phyloP scores from a whole-genome alignment of 2,888 invertebrate species.

The Hydrotaea cyrtoneurina region DNA sequence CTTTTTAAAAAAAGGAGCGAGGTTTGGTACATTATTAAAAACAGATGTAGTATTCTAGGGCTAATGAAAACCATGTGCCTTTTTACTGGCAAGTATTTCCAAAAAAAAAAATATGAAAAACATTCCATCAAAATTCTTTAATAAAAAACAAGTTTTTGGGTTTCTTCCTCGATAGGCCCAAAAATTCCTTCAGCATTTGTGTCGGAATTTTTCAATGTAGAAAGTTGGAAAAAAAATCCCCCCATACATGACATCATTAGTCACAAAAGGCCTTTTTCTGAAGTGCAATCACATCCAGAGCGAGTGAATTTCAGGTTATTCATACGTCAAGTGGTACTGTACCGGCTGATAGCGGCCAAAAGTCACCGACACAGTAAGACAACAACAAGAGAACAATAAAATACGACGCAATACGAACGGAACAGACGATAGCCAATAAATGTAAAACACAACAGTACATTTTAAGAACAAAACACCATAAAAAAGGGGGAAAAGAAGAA shows the following conservation, averaged over 20 bases:
- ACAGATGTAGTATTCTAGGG: too few species aligned
- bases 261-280: neutral
- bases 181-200: too few species aligned
- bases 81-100: too few species aligned
- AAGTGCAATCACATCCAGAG: neutral
- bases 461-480: constrained; percentile 34
- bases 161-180: too few species aligned
- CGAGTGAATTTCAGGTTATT: constrained; percentile 60
- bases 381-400: constrained; percentile 12
- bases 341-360: neutral
- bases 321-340: constrained; percentile 60
- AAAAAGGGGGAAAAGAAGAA: constrained; percentile 52
- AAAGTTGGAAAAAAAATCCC: too few species aligned
- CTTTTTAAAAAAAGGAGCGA: too few species aligned
- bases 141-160: too few species aligned
- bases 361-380: neutral
- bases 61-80: too few species aligned
- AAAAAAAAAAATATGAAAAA: too few species aligned
- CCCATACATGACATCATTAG: neutral
- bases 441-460: neutral
- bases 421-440: constrained; percentile 3
- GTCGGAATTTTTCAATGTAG: too few species aligned
- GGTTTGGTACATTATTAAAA: too few species aligned
- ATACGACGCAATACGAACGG: constrained; percentile 47
- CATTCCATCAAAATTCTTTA: too few species aligned